phyloP scores from a whole-genome alignment of 2,888 invertebrate species.

The Drosophila subquinaria region DNA sequence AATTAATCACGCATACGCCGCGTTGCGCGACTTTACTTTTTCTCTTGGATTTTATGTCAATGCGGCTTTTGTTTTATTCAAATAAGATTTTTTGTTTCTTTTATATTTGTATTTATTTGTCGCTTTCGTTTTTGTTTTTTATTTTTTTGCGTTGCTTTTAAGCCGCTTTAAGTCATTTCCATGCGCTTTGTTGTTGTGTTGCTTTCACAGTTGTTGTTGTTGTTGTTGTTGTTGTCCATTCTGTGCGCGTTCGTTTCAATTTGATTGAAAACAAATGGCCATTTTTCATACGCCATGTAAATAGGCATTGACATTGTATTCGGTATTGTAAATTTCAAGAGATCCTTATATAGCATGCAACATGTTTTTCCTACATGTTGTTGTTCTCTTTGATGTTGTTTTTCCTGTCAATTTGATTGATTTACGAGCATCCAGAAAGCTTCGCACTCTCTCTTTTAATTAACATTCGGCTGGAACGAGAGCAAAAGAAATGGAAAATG shows the following conservation, averaged over 20 bases:
- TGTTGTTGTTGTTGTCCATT: constrained; percentile 41
- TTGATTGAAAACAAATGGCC: constrained; percentile 62
- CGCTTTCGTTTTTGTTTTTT: constrained; percentile 11
- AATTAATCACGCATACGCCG: constrained; percentile 77
- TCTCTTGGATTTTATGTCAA: constrained; percentile 37
- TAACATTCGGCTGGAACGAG: constrained; percentile 48
- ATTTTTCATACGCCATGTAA: constrained; percentile 76
- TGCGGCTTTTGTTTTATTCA: constrained; percentile 39
- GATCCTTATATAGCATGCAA: constrained; percentile 24
- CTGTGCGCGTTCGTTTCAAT: constrained; percentile 45
- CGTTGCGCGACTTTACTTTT: constrained; percentile 22
- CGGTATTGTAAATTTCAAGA: constrained; percentile 35
- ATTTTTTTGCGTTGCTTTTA: constrained; percentile 39
- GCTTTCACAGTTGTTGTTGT: constrained; percentile 22
- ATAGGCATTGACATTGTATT: constrained; percentile 71
- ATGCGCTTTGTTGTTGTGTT: constrained; percentile 27
- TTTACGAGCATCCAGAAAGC: constrained; percentile 32
- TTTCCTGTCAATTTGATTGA: constrained; percentile 52
- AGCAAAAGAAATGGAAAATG: constrained; percentile 19
- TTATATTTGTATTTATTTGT: constrained; percentile 17
- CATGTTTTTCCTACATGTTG: constrained; percentile 62
- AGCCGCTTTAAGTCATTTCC: constrained; percentile 72
- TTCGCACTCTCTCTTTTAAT: constrained; percentile 47
- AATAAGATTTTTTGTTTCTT: constrained; percentile 21
- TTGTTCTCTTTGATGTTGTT: constrained; percentile 8